These are phyloP conservation scores for Isurus oxyrinchus DNA, from an alignment of 2,113 vertebrate species.

Conservation along the genomic window DNA sequence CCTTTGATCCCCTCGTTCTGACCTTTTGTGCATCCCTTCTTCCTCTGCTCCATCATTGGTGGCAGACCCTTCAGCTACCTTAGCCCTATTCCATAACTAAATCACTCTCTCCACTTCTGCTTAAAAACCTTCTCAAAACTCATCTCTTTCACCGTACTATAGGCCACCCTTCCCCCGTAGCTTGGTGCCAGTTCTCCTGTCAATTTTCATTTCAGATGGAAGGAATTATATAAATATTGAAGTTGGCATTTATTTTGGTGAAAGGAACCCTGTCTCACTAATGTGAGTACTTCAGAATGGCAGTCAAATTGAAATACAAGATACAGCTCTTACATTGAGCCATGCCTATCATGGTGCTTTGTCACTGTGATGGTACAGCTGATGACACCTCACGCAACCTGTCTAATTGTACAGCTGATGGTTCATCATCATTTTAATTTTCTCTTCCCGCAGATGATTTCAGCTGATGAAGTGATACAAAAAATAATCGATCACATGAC, in stretches of 20 bases:
- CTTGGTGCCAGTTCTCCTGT: background rate
- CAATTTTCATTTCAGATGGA: background rate
- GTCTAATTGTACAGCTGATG: background rate
- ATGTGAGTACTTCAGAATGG: background rate
- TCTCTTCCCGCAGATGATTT: constrained; percentile 57
- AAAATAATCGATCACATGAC: constrained; percentile 85
- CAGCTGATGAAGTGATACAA: constrained; percentile 68
- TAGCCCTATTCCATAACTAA: background rate
- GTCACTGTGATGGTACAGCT: background rate
- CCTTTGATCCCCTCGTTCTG: background rate
- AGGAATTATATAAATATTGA: too few relatives aligned
- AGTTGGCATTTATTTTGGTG: background rate
- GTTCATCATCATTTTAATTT: background rate
- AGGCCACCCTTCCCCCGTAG: background rate
- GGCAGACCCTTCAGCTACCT: background rate
- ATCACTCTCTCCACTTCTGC: background rate
- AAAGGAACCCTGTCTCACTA: background rate
- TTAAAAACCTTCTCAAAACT: background rate
- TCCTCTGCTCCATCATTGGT: background rate
- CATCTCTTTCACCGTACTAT: background rate
- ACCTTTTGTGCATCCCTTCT: background rate
- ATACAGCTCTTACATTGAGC: background rate
- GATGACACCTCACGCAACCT: background rate
- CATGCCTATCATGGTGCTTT: background rate
- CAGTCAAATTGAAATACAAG: background rate